phyloP scores from a whole-genome alignment of 2,113 vertebrate species.

The Atractosteus spatula region DNA sequence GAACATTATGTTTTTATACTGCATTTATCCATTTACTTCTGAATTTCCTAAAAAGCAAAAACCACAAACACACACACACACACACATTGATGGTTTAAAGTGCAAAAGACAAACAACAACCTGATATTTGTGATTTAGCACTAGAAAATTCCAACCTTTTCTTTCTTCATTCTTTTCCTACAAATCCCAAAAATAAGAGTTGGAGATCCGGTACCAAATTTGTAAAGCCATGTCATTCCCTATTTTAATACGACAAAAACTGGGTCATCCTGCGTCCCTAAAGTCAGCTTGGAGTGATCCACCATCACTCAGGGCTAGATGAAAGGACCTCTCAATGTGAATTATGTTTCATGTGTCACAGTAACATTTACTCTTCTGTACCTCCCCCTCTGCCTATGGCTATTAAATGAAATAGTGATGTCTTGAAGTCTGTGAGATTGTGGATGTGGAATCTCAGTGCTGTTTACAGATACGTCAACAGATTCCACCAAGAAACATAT shows the following conservation, averaged over 20 bases:
- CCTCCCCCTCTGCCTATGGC: conserved; percentile 67
- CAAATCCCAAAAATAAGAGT: not conserved
- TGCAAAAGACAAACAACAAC: too few relatives aligned
- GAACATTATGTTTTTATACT: too few relatives aligned
- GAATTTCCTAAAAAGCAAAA: too few relatives aligned
- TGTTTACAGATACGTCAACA: conserved; percentile 40
- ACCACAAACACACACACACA: too few relatives aligned
- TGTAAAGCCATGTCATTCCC: not conserved
- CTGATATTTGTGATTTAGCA: too few relatives aligned
- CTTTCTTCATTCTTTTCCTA: too few relatives aligned
- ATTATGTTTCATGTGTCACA: conserved; percentile 76
- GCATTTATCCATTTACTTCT: too few relatives aligned
- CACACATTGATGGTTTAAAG: too few relatives aligned
- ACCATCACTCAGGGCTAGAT: conserved; percentile 60
- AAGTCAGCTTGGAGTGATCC: conserved; percentile 64
- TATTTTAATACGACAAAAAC: conserved; percentile 33
- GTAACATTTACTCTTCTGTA: conserved; percentile 65
- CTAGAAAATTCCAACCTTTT: too few relatives aligned
- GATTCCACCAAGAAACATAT: conserved; percentile 38
- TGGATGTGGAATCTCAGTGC: conserved; percentile 53
- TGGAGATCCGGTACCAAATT: not conserved
- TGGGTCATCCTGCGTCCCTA: conserved; percentile 53
- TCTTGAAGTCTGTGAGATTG: conserved; percentile 56
- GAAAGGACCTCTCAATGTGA: conserved; percentile 71
- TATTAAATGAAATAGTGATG: conserved; percentile 71